Base-by-base conservation (phyloP, 2,888 invertebrate species). In the Selenia dentaria region DNA sequence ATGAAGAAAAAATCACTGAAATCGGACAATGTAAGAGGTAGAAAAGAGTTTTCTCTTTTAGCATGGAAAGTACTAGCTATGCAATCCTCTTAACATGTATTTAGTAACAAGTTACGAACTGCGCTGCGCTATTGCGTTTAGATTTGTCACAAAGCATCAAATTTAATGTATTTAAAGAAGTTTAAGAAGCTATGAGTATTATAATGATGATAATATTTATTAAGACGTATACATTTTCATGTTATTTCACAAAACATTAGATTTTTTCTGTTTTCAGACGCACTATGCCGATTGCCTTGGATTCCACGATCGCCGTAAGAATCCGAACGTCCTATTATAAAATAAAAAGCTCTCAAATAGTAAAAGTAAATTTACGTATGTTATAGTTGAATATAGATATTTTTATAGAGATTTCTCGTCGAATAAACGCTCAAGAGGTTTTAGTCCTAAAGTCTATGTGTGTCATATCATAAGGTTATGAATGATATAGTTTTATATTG, bases 371-470 rank as follows among this genome's bases (percentile, higher is more conserved):
- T 69, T 64, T 69, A 68, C 53, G 61, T 64, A 62, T 61, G 62
- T 70, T 56, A 64, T 71, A 64, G 51, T 58, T 73, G 70, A 68
- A 70, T 66, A 57, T 70, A 67, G 50, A 65, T 57, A 85, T 84
- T 80, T 84, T 85, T 84, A 66, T 80, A 79, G 58, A 60, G 60
- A 67, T 62, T 57, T 56, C 60, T 73, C 71, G 67, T 64, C 50
- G 54, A 56, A 62, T 62, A 57, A 49, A 76, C 76, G 80, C 74
- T 51, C 70, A 79, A 82, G 83, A 73, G 83, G 83, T 83, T 81
- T 73, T 67, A 62, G 68, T 75, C 75, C 71, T 58, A 63, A 60
- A 57, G 31, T 59, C 37, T 55, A 54, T 58, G 64, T 64, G 66
- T 16, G 16, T 16, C 16, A 16, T 16, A 16, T 59, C 62, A 56